phyloP scores from a whole-genome alignment of 2,113 vertebrate genomes.

The Sminthopsis crassicaudata region DNA sequence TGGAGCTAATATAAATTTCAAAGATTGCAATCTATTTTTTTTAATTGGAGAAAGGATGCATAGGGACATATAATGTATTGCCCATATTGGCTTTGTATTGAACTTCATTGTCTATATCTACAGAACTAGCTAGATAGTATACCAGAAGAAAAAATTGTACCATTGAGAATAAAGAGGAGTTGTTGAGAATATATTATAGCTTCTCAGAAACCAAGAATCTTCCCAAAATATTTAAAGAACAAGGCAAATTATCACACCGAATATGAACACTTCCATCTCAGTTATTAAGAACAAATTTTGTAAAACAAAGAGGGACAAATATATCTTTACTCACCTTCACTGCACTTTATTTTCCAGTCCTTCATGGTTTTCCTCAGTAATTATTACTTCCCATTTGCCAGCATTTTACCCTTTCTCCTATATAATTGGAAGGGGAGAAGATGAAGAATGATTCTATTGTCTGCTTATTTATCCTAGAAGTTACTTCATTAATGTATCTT shows the following conservation, averaged over 20 bases:
- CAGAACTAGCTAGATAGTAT: no score
- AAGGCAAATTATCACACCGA: not conserved
- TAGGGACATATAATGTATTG: no score
- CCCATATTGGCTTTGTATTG: no score
- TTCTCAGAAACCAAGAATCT: no score
- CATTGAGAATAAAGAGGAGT: no score
- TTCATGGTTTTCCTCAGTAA: not conserved
- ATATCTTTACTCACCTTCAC: not conserved
- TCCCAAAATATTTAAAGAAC: not conserved
- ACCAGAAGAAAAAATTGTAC: no score
- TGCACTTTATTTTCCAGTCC: not conserved
- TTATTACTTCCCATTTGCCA: not conserved
- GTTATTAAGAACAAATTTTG: not conserved
- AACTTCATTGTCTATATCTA: no score
- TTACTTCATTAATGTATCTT: not conserved
- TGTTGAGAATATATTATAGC: no score
- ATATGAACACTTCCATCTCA: not conserved
- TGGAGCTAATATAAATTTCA: no score
- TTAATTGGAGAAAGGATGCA: no score
- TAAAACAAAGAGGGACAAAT: not conserved
- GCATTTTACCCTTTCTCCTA: not conserved
- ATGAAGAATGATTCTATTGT: not conserved
- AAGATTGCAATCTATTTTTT: no score
- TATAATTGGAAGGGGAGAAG: not conserved
- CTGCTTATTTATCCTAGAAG: not conserved